Evolutionary conservation across 2,888 invertebrate genomes (phyloP).

Genomic region (Nectonema munidae): DNA sequence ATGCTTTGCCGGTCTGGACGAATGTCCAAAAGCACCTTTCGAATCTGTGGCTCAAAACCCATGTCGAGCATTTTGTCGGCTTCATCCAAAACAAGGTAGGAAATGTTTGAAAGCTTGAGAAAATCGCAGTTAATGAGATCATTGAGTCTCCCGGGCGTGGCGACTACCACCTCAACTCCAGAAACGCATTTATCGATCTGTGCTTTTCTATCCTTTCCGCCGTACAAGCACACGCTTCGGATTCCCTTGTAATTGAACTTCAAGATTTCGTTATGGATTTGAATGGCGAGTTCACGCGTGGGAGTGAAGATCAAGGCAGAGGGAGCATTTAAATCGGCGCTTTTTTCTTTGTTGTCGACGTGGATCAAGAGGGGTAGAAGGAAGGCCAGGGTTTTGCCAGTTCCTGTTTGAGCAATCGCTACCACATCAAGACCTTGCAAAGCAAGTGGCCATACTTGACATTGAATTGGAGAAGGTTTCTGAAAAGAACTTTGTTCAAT

Average conservation of each 20-base stretch:
- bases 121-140: conserved; percentile 40
- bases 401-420: conserved; percentile 52
- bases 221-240: conserved; percentile 62
- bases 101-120: conserved; percentile 39
- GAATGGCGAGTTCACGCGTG: conserved; percentile 41
- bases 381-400: conserved; percentile 69
- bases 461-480: conserved; percentile 29
- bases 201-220: conserved; percentile 44
- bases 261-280: conserved; percentile 46
- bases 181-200: conserved; percentile 39
- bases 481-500: too few species aligned
- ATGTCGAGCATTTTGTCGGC: conserved; percentile 35
- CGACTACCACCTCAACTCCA: conserved; percentile 74
- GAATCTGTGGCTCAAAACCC: conserved; percentile 31
- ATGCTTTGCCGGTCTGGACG: conserved; percentile 56
- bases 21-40: conserved; percentile 14
- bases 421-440: conserved; percentile 63
- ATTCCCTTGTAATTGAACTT: conserved; percentile 79
- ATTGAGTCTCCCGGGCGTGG: conserved; percentile 64
- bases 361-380: conserved; percentile 61
- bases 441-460: conserved; percentile 71
- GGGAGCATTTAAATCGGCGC: conserved; percentile 8
- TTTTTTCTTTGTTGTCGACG: conserved; percentile 54
- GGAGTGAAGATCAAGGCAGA: conserved; percentile 42
- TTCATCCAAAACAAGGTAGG: conserved; percentile 38